Percentiles rank a stretch among this genome's conserved stretches.
Conservation (phyloP, 2,888 invertebrate genomes). For the Leucophenga maculata region DNA sequence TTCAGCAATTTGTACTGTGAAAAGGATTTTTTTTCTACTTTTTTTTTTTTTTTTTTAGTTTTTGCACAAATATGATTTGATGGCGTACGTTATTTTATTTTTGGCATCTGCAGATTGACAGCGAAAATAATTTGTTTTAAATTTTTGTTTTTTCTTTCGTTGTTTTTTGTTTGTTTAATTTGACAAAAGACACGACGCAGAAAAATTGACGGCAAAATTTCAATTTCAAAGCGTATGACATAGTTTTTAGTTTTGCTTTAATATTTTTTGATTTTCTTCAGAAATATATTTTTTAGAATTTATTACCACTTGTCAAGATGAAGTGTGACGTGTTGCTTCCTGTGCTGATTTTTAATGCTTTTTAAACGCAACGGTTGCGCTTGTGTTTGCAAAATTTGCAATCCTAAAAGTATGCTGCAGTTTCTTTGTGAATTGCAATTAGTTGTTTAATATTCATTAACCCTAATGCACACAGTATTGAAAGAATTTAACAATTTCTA, state of each 20-base stretch:
- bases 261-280: neutral
- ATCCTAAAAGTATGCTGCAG: too few relatives aligned
- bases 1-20: constrained; percentile 16
- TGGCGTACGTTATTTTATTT: constrained; percentile 38
- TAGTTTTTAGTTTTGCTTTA: neutral
- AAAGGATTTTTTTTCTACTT: neutral
- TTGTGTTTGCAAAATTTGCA: too few relatives aligned
- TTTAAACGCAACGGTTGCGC: too few relatives aligned
- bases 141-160: constrained; percentile 28
- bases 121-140: constrained; percentile 39
- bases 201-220: constrained; percentile 52
- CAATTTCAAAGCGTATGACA: constrained; percentile 24
- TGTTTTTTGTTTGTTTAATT: constrained; percentile 44
- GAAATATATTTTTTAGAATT: too few relatives aligned
- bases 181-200: constrained; percentile 58
- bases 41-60: too few relatives aligned
- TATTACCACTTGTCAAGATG: too few relatives aligned
- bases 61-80: constrained; percentile 30
- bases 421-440: too few relatives aligned
- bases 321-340: too few relatives aligned
- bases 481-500: too few relatives aligned
- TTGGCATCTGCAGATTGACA: constrained; percentile 43
- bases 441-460: too few relatives aligned
- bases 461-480: too few relatives aligned
- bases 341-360: too few relatives aligned